Base-by-base conservation (phyloP, 2,113 vertebrate species). In the Salminus brasiliensis region DNA sequence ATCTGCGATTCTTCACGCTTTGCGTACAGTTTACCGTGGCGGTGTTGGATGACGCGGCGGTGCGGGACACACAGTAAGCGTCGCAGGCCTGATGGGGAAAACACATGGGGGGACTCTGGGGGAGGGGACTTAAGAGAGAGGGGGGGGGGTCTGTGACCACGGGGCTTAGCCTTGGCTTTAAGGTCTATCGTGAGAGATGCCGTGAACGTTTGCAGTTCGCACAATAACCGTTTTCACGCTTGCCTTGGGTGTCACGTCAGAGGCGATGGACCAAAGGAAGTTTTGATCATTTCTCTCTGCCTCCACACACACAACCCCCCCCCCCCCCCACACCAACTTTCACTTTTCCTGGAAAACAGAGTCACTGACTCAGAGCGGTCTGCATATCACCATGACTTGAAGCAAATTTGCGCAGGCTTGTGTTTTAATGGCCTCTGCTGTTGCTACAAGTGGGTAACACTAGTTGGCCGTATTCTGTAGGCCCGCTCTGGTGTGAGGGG, bases 1-100 rank as follows among this genome's bases (percentile, higher is more conserved):
- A 93, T 93, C 92, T 93, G 92, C 89, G 89, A 94, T 94, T 94
- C 93, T 91, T 92, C 93, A 93, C 90, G 83, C 91, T 93, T 92
- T 91, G 91, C 92, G 91, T 92, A 91, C 88, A 91, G 92, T 93
- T 90, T 94, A 93, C 93, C 91, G 93, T 94, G 92, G 91, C 85
- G 47, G 92, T 92, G 91, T 94, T 88, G 90, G 89, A 90, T 94
- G 90, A 92, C 93, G 86, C 79, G 59, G 82, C n/a, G 89, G 86
- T 78, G 75, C 84, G 86, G 79, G 92, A 55, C 52, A 55, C 52
- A 55, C 23, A 55, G 52, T 55, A 25, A 67, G 87, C 29, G 69
- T 85, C 89, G 84, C 34, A 62, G 41, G 36, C 60, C 27, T 92
- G 90, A 94, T 93, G 92, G 87, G 73, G 87, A 93, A 93, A 94